phyloP scores from a whole-genome alignment of 1,140 invertebrate species.

The Atta cephalotes region DNA sequence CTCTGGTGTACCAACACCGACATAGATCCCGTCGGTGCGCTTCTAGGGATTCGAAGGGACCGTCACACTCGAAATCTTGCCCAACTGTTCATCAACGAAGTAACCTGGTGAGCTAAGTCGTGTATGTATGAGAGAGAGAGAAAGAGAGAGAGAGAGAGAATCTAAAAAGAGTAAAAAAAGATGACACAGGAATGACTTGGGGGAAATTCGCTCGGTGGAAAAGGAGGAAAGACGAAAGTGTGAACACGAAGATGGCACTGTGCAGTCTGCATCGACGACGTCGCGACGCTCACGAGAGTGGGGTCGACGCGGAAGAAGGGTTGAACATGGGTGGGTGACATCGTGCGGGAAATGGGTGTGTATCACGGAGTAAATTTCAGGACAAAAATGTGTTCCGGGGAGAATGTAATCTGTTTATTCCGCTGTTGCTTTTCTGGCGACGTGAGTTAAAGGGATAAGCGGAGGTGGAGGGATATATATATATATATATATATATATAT shows the following conservation, averaged over 20 bases:
- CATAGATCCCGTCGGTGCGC: conserved; percentile 13
- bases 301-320: conserved; percentile 28
- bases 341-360: conserved; percentile 55
- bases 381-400: conserved; percentile 45
- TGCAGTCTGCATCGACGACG: conserved; percentile 53
- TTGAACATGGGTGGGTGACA: conserved; percentile 43
- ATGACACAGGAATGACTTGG: background rate
- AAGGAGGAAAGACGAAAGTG: conserved; percentile 38
- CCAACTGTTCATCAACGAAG: conserved; percentile 48
- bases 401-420: conserved; percentile 62
- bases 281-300: conserved; percentile 16
- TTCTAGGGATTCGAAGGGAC: conserved; percentile 53
- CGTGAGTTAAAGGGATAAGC: background rate
- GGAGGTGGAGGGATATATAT: background rate
- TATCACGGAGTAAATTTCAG: conserved; percentile 58
- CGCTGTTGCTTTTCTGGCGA: conserved; percentile 38
- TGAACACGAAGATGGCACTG: conserved; percentile 56
- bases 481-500: no score
- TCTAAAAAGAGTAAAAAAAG: background rate
- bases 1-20: conserved; percentile 43
- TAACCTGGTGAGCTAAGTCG: conserved; percentile 55
- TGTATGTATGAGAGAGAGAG: background rate
- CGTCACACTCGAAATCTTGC: conserved; percentile 46
- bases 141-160: background rate
- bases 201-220: conserved; percentile 37